Base-by-base conservation (phyloP, 2,113 vertebrate species). In the Peromyscus leucopus region DNA sequence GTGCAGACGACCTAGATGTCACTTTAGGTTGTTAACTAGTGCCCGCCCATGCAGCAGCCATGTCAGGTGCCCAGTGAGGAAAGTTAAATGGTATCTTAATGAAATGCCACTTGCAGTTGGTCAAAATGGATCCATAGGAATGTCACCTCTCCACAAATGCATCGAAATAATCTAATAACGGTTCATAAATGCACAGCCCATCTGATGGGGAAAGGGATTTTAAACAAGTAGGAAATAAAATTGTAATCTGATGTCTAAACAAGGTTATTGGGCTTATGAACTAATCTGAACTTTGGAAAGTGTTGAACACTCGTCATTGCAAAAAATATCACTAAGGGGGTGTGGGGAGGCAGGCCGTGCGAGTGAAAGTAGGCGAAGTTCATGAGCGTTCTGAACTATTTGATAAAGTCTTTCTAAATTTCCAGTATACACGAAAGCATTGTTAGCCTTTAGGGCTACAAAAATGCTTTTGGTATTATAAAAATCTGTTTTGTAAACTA, bases 381-480 rank as follows among this genome's bases (percentile, higher is more conserved):
- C 21, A 59, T 57, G 42, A 85, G 55, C 51, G n/a, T 39, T n/a
- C 28, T 55, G 12, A 91, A 78, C 31, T 93, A 83, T 71, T 89
- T 92, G 48, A 92, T 96, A 57, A 16, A 42, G 85, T 48, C n/a
- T 48, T 76, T 59, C 31, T 55, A 63, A 31, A 36, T 76, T 92
- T 75, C 19, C 26, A 51, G 48, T 76, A 31, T 69, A 69, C 65
- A 74, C 91, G n/a, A 89, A 65, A 12, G 33, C 89, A 22, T 91
- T 74, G 36, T 92, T 85, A 93, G 26, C 31, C 4, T 42, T 80
- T 63, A 16, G 61, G 11, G 17, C 28, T 5, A 31, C 55, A 85
- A 65, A 96, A 75, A 82, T 92, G 33, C 74, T 89, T 85, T 39
- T 69, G 39, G 51, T 92, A 19, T 80, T 90, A 26, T 36, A 79